phyloP scores from a whole-genome alignment of 2,113 vertebrate species.

The Gadus chalcogrammus region DNA sequence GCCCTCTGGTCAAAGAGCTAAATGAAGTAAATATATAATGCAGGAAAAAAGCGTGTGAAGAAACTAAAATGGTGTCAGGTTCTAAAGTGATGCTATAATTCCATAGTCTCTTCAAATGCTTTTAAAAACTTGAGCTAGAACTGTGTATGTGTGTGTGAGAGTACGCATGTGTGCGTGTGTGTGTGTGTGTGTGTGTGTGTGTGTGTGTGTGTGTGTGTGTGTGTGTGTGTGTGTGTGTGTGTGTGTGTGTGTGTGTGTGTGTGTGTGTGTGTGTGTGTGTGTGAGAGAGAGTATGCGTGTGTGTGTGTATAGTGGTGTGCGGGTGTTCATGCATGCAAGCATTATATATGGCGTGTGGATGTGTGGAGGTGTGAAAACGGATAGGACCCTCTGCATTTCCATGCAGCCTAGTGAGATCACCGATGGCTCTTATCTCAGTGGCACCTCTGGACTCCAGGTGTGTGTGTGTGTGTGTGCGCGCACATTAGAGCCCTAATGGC shows the following conservation, averaged over 20 bases:
- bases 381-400: slow-evolving; percentile 50
- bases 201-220: slow-evolving; percentile 21
- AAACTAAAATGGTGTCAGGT: slow-evolving; percentile 64
- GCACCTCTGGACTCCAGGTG: slow-evolving; percentile 38
- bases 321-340: slow-evolving; percentile 37
- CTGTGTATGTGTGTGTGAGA: neutral
- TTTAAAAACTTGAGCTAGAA: slow-evolving; percentile 59
- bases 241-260: no score
- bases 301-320: slow-evolving; percentile 8
- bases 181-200: neutral
- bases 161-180: slow-evolving; percentile 21
- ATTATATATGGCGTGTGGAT: no score
- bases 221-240: slow-evolving; percentile 51
- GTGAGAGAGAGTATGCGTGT: slow-evolving; percentile 11
- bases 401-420: slow-evolving; percentile 15
- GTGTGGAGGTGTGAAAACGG: slow-evolving; percentile 67
- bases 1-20: slow-evolving; percentile 45
- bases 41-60: slow-evolving; percentile 57
- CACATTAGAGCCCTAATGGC: slow-evolving; percentile 47
- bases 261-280: no score
- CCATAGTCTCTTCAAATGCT: slow-evolving; percentile 62
- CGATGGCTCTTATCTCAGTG: slow-evolving; percentile 61
- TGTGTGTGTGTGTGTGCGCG: slow-evolving; percentile 18
- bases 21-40: slow-evolving; percentile 68
- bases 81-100: slow-evolving; percentile 60